Base-by-base conservation (phyloP, 2,113 vertebrate genomes). In the Collichthys lucidus region DNA sequence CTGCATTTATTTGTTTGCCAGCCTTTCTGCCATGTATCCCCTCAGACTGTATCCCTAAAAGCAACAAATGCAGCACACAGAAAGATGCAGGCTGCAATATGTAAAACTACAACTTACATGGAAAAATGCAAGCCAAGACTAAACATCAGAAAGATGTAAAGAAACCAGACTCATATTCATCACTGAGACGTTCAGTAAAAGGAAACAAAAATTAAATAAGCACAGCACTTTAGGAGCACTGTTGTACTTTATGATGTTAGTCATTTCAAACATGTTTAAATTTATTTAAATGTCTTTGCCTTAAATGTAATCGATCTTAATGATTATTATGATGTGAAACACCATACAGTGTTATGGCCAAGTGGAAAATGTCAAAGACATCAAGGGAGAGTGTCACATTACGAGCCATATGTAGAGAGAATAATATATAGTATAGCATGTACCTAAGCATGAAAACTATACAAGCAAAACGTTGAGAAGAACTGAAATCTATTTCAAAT, bases 111-210 rank as follows among this genome's bases (percentile, higher is more conserved):
- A 47, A 47, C 40, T 19, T 56, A 19, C 35, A 70, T 16, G 35
- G 4, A 5, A 10, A 20, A 35, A 62, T 42, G 4, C 31, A 31
- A 40, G 44, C 15, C 11, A 4, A 47, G 24, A 17, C 42, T 35
- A 35, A 47, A 16, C 22, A 73, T 53, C 16, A 55, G 35, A 55
- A 20, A 50, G 29, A 47, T 15, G 22, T 31, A 31, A 60, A 56
- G 26, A 26, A 66, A 57, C 29, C 20, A 22, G 11, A 57, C 5
- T 56, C 11, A 57, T 74, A 49, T 46, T 77, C 56, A 50, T 73
- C 77, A 49, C 50, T 17, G 63, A 63, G 31, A 75, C 56, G 9
- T 26, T 53, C 24, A 75, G 56, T 63, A 26, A 77, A 60, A 67
- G 62, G 16, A 69, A n/a, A 55, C 63, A 35, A 19, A 66, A 11